Conservation (phyloP, 1,140 invertebrate genomes). For the Rhopalosiphum maidis region DNA sequence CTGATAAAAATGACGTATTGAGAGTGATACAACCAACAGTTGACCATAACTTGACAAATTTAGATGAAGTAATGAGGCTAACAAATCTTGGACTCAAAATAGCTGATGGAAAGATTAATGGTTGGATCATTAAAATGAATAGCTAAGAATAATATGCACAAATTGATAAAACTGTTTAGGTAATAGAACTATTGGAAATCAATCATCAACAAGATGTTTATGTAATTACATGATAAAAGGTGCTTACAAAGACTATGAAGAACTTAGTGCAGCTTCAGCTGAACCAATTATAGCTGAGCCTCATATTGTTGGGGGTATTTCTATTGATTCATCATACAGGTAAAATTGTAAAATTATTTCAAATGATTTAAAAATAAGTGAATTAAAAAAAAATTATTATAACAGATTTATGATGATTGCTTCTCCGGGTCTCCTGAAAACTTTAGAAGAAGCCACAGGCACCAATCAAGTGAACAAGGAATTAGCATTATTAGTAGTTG, state of each 20-base stretch:
- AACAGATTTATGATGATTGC: slow-evolving; percentile 79
- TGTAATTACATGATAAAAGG: slow-evolving; percentile 91
- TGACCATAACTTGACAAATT: slow-evolving; percentile 84
- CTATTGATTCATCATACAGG: slow-evolving; percentile 80
- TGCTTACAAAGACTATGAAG: slow-evolving; percentile 83
- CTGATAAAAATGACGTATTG: slow-evolving; percentile 80
- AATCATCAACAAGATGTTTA: slow-evolving; percentile 79
- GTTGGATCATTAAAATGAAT: slow-evolving; percentile 71
- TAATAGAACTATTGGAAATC: slow-evolving; percentile 72
- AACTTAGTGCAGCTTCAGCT: slow-evolving; percentile 70
- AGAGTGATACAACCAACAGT: slow-evolving; percentile 81
- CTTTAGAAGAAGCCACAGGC: slow-evolving; percentile 80
- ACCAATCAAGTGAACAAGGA: slow-evolving; percentile 82
- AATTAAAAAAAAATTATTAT: background rate
- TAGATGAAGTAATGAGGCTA: slow-evolving; percentile 80
- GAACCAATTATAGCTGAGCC: slow-evolving; percentile 86
- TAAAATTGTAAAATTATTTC: slow-evolving; percentile 62
- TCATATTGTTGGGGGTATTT: slow-evolving; percentile 80
- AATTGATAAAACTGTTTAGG: slow-evolving; percentile 62
- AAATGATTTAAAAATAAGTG: background rate
- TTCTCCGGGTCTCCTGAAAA: slow-evolving; percentile 84
- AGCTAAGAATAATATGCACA: slow-evolving; percentile 43
- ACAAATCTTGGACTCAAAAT: slow-evolving; percentile 74
- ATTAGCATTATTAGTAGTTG: slow-evolving; percentile 78
- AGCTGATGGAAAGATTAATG: slow-evolving; percentile 63